Evolutionary conservation across 2,113 vertebrate species (phyloP), one percentile per base, ranked within the genome.

Genomic region (Stigmatopora nigra): DNA sequence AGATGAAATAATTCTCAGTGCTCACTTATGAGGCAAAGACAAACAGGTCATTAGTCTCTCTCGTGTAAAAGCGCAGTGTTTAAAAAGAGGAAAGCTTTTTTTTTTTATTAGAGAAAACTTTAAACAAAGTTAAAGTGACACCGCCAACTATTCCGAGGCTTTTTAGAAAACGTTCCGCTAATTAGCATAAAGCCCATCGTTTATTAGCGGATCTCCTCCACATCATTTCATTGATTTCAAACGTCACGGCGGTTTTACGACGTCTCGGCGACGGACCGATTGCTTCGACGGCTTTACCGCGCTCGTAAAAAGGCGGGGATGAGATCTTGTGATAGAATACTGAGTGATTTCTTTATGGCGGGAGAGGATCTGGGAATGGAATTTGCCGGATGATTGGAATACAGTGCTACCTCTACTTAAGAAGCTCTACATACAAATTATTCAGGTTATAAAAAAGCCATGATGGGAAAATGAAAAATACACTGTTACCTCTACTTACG

Each of bases 11-110:
- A 67, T 79, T 87, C 55, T 68, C 67, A 68, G 69, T 56, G 45
- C 71, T 69, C 72, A 71, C 65, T 64, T 64, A 76, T 67, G 67
- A 74, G 79, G 75, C 70, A 61, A 61, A 62, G 64, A 80, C 85
- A 83, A 88, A 87, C 81, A 84, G 68, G 83, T 77, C 78, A 86
- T 89, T 89, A 85, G 59, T 48, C 56, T 64, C 63, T 19, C 63
- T 47, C 31, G 36, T 67, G 57, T 78, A 38, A 65, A 35, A 68
- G 25, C 55, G 36, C 10, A 19, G 58, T 16, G 9, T 25, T 70
- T 65, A n/a, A 10, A 64, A 63, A 75, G 65, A 62, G 36, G 19
- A 66, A 63, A 58, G 2, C 38, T 41, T 41, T 41, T 41, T 38
- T 38, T 25, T 51, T 71, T 68, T 0, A 46, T 8, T 45, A 3